These are phyloP conservation scores for Meleagris gallopavo DNA, from an alignment of 2,113 vertebrate species.

Conservation along the genomic window DNA sequence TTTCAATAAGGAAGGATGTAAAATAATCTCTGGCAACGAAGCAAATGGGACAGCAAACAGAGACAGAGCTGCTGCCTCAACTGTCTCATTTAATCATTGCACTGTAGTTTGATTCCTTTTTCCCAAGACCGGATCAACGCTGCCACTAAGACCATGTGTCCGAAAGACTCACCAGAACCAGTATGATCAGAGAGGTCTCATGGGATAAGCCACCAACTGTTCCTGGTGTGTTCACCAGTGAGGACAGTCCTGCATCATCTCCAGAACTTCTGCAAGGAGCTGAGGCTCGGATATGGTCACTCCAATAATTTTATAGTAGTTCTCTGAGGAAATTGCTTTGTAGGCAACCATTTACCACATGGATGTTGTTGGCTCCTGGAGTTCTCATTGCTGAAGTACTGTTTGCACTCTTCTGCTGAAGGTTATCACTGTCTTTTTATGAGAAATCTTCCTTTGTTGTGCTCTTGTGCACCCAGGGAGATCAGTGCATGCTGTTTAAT, in stretches of 20 bases:
- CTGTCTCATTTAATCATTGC: constrained; percentile 56
- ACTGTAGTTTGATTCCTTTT: constrained; percentile 6
- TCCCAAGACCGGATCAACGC: neutral
- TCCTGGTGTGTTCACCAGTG: neutral
- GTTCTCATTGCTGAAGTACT: constrained; percentile 42
- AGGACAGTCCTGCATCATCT: neutral
- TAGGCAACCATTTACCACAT: constrained; percentile 11
- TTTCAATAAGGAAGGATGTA: constrained; percentile 66
- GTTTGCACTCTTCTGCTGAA: constrained; percentile 19
- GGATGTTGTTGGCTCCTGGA: constrained; percentile 40
- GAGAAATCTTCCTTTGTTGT: constrained; percentile 43
- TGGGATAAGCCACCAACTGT: neutral
- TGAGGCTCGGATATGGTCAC: neutral
- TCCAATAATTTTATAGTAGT: neutral
- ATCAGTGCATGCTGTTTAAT: neutral
- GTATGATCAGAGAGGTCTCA: neutral
- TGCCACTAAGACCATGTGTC: neutral
- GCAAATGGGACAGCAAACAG: constrained; percentile 9
- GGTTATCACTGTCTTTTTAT: neutral
- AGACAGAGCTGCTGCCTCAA: constrained; percentile 56
- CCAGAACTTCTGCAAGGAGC: neutral
- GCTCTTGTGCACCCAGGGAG: neutral
- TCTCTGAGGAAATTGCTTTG: constrained; percentile 22
- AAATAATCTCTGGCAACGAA: constrained; percentile 55
- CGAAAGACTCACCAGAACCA: neutral